A percentile compares a stretch with the other conserved stretches of the same genome.
Evolutionary conservation across 2,888 invertebrate genomes (phyloP).

Genomic region (Kryphioiulus occultus): DNA sequence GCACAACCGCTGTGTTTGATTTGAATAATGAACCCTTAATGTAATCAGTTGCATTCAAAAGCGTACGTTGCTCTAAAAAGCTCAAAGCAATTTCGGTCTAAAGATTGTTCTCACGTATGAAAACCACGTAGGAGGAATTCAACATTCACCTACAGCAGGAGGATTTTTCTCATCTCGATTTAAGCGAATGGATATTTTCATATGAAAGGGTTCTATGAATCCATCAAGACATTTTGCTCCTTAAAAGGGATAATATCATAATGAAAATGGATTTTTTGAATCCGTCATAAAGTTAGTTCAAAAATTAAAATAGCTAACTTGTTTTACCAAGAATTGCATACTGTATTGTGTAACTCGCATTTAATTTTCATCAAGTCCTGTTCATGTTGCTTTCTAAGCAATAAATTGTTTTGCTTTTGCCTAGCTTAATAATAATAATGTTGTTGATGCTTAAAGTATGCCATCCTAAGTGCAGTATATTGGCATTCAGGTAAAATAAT

Average conservation of each 20-base stretch:
- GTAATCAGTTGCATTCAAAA: slow-evolving; percentile 37
- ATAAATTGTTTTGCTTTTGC: no score
- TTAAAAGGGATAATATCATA: neutral
- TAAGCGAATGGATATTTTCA: neutral
- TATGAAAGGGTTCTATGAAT: neutral
- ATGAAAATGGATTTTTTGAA: neutral
- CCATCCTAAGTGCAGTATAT: no score
- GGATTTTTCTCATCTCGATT: neutral
- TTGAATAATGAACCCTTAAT: slow-evolving; percentile 40
- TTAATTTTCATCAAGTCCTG: no score
- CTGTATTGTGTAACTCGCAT: no score
- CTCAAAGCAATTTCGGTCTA: slow-evolving; percentile 17
- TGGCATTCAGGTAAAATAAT: no score
- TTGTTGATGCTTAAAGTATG: no score
- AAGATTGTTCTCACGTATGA: slow-evolving; percentile 39
- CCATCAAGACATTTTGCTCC: neutral
- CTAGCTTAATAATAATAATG: no score
- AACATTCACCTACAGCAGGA: neutral
- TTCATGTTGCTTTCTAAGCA: no score
- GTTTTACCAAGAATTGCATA: no score
- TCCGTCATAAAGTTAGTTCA: neutral
- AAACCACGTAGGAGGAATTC: neutral
- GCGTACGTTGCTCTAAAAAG: slow-evolving; percentile 21
- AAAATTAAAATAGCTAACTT: neutral
- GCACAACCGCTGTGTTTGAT: slow-evolving; percentile 40